Evolutionary conservation across 2,113 vertebrate species (phyloP).

Genomic region (Procavia capensis): DNA sequence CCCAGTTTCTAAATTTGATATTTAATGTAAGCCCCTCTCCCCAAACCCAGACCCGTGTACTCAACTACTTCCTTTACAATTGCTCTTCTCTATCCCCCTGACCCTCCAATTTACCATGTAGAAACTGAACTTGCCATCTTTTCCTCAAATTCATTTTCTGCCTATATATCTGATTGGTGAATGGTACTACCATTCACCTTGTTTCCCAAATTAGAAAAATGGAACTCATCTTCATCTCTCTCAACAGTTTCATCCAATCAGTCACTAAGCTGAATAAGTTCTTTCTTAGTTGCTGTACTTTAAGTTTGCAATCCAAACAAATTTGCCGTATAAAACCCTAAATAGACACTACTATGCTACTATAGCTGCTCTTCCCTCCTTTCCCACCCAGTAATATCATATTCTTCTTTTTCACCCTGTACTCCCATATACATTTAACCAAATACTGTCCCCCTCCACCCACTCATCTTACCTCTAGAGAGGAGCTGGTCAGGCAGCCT

Average conservation of each 20-base stretch:
- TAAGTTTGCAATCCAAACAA: too few species aligned
- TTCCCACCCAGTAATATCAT: too few species aligned
- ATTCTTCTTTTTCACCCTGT: too few species aligned
- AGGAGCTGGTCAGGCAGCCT: too few species aligned
- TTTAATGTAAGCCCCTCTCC: background rate
- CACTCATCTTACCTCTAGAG: too few species aligned
- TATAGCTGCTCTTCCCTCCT: too few species aligned
- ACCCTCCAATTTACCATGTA: background rate
- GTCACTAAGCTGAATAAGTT: background rate
- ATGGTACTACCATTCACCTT: background rate
- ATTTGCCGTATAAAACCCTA: too few species aligned
- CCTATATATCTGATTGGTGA: background rate
- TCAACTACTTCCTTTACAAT: background rate
- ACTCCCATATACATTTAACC: too few species aligned
- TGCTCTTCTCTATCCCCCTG: background rate
- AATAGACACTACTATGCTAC: too few species aligned
- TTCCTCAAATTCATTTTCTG: slow-evolving; percentile 38
- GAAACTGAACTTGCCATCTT: slow-evolving; percentile 40
- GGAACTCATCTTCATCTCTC: background rate
- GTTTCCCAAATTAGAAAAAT: background rate
- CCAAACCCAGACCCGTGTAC: background rate
- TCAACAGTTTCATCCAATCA: background rate
- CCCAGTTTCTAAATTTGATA: background rate
- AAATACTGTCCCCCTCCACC: too few species aligned
- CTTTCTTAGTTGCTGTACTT: too few species aligned